phyloP scores from a whole-genome alignment of 2,113 vertebrate species.

The Mystacornis crossleyi region DNA sequence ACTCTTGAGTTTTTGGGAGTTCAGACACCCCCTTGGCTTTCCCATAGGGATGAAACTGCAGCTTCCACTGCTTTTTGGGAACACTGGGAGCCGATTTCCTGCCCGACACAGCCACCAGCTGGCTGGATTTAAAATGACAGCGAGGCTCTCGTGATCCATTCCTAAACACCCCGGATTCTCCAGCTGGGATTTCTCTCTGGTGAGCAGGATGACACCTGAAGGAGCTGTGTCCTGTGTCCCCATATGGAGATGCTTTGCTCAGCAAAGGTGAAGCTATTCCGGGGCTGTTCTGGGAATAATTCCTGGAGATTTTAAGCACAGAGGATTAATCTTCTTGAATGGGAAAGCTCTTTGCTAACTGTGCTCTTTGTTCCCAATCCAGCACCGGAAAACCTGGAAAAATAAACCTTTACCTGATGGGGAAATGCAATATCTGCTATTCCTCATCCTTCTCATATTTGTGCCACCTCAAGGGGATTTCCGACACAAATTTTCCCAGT shows the following conservation, averaged over 20 bases:
- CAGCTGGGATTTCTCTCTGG: neutral
- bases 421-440: neutral
- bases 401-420: neutral
- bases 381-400: neutral
- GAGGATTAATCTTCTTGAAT: fast-evolving
- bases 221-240: neutral
- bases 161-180: neutral
- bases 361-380: neutral
- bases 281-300: neutral
- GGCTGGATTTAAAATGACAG: slow-evolving; percentile 16
- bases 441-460: fast-evolving
- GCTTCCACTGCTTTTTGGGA: neutral
- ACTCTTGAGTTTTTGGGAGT: neutral
- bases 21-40: neutral
- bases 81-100: neutral
- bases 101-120: slow-evolving; percentile 44
- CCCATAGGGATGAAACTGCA: neutral
- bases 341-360: neutral
- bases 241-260: neutral
- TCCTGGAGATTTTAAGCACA: neutral
- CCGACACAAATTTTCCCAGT: neutral
- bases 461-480: neutral
- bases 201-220: neutral
- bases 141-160: neutral
- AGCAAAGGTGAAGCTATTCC: neutral